Conservation (phyloP, 1,140 invertebrate species). For the Bombus turneri region DNA sequence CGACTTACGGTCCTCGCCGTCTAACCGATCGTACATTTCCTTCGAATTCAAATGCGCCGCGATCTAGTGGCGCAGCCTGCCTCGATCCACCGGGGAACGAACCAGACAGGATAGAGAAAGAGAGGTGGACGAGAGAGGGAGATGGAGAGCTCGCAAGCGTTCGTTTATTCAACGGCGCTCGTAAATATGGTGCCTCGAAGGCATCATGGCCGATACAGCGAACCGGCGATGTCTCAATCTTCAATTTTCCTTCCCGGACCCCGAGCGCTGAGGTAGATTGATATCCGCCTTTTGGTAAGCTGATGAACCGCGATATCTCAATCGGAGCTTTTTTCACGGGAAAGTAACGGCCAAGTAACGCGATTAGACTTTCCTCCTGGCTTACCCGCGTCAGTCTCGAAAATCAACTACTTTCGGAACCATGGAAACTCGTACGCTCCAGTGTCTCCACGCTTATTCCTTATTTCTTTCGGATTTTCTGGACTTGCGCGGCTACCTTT, state of each 20-base stretch:
- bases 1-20: constrained; percentile 48
- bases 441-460: background rate
- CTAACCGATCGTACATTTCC: constrained; percentile 65
- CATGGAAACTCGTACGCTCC: too few relatives aligned
- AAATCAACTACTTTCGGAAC: background rate
- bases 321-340: constrained; percentile 31
- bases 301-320: constrained; percentile 48
- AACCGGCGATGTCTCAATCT: constrained; percentile 65
- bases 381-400: constrained; percentile 6
- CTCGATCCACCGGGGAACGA: constrained; percentile 10
- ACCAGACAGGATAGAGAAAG: background rate
- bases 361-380: background rate
- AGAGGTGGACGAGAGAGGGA: background rate
- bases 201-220: constrained; percentile 62
- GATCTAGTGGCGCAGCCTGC: constrained; percentile 63
- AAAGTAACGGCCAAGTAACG: background rate
- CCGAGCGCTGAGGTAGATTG: constrained; percentile 33
- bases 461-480: background rate
- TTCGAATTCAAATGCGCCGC: constrained; percentile 74
- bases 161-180: constrained; percentile 60
- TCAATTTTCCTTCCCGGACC: constrained; percentile 57
- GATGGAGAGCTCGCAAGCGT: constrained; percentile 48
- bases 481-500: too few relatives aligned
- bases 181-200: constrained; percentile 66
- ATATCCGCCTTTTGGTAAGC: constrained; percentile 50